phyloP scores from a whole-genome alignment of 2,113 vertebrate species.

The Potamarius usumacintae region DNA sequence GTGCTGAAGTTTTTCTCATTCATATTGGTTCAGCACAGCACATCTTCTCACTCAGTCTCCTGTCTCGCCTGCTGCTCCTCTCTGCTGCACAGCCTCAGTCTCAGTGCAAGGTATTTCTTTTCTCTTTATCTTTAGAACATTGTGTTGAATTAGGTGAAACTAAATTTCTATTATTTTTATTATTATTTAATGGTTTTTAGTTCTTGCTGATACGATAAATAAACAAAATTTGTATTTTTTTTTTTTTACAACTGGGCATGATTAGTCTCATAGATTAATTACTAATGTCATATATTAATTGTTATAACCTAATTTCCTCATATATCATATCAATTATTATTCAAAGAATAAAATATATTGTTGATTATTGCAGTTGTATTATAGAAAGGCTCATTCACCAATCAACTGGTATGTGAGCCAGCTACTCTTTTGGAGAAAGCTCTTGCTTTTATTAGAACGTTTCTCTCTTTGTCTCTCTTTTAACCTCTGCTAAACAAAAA shows the following conservation, averaged over 20 bases:
- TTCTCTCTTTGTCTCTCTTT: not conserved
- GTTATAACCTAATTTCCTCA: not conserved
- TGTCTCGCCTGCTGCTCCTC: slow-evolving; percentile 13
- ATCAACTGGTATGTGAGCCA: not conserved
- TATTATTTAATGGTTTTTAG: not conserved
- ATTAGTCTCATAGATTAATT: not conserved
- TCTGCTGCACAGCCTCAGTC: slow-evolving; percentile 26
- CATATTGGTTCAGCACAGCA: slow-evolving; percentile 38
- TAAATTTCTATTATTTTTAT: not conserved
- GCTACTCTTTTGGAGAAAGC: not conserved
- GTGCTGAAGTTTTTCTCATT: slow-evolving; percentile 48
- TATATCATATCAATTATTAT: not conserved
- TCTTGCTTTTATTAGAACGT: not conserved
- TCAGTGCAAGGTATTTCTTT: slow-evolving; percentile 43
- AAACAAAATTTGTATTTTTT: not conserved
- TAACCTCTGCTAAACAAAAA: not conserved
- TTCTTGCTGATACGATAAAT: not conserved
- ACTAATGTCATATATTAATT: not conserved
- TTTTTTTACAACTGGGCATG: not conserved
- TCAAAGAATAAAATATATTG: not conserved
- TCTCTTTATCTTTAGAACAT: not conserved
- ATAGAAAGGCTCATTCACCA: not conserved
- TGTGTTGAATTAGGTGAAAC: not conserved
- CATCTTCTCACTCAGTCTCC: slow-evolving; percentile 21
- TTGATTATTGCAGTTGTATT: not conserved